These are phyloP conservation scores for Nomia melanderi DNA, from an alignment of 1,140 invertebrate species.

Conservation along the genomic window DNA sequence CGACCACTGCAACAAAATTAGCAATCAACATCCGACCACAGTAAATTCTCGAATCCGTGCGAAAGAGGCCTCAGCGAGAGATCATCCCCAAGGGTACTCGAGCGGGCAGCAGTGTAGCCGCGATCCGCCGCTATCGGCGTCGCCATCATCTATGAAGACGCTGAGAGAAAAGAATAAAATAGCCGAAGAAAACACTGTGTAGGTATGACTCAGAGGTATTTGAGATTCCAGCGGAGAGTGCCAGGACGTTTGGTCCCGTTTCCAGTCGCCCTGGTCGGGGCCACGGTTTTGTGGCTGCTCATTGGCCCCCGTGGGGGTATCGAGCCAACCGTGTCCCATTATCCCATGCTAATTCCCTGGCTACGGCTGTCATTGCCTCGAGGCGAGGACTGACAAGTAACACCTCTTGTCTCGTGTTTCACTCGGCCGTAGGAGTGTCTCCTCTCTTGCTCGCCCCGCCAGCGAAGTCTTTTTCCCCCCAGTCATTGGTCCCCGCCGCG, in stretches of 20 bases:
- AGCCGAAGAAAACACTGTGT: slow-evolving; percentile 30
- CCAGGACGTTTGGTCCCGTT: slow-evolving; percentile 71
- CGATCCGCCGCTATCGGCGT: neutral
- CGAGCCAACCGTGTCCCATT: slow-evolving; percentile 77
- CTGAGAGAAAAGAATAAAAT: slow-evolving; percentile 2
- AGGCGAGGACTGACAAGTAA: slow-evolving; percentile 79
- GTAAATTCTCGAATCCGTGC: too few relatives aligned
- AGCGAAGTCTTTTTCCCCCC: slow-evolving; percentile 40
- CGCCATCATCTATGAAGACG: neutral
- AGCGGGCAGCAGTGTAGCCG: neutral
- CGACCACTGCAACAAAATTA: too few relatives aligned
- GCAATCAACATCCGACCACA: too few relatives aligned
- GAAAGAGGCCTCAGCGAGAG: too few relatives aligned
- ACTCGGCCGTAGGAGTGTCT: slow-evolving; percentile 76
- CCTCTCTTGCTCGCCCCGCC: slow-evolving; percentile 58
- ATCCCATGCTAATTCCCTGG: slow-evolving; percentile 81
- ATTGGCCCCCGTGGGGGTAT: slow-evolving; percentile 75
- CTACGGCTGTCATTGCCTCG: slow-evolving; percentile 80
- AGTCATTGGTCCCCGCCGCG: slow-evolving; percentile 57
- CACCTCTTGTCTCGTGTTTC: slow-evolving; percentile 77
- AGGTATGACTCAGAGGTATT: slow-evolving; percentile 74
- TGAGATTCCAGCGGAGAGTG: slow-evolving; percentile 61
- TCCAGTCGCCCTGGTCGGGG: slow-evolving; percentile 43
- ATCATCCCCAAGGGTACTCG: neutral
- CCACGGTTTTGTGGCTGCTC: slow-evolving; percentile 65